Evolutionary conservation across 1,140 invertebrate species (phyloP).

Genomic region (Drosophila azteca): DNA sequence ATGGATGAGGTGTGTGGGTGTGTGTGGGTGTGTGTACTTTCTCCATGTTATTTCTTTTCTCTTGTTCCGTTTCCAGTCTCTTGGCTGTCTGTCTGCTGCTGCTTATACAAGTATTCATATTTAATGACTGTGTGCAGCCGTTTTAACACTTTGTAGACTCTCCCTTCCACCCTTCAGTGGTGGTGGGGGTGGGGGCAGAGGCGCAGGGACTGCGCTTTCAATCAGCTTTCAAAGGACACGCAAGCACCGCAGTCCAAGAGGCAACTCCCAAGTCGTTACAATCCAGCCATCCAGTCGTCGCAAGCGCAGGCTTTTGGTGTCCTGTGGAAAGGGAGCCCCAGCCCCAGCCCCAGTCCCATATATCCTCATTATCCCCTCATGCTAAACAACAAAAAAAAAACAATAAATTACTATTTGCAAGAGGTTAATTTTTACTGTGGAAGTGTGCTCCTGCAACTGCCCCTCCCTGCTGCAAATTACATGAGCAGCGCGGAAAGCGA

Average conservation of each 20-base stretch:
- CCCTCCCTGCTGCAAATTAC: constrained; percentile 61
- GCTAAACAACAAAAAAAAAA: constrained; percentile 56
- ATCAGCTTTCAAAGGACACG: constrained; percentile 64
- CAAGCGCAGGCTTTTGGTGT: constrained; percentile 42
- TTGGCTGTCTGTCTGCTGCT: constrained; percentile 39
- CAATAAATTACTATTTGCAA: constrained; percentile 81
- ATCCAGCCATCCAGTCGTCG: constrained; percentile 29
- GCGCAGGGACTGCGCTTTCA: constrained; percentile 56
- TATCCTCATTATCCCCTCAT: constrained; percentile 75
- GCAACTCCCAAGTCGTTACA: constrained; percentile 57
- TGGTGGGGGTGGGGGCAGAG: too few species aligned
- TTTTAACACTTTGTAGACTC: constrained; percentile 78
- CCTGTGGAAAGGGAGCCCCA: neutral
- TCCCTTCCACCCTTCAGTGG: constrained; percentile 6
- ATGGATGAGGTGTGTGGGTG: constrained; percentile 2
- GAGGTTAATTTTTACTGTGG: constrained; percentile 74
- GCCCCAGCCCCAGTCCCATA: constrained; percentile 22
- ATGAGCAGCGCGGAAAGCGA: constrained; percentile 38
- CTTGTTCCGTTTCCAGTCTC: neutral
- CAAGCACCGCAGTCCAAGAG: constrained; percentile 37
- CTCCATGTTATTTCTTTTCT: neutral
- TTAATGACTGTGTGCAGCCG: constrained; percentile 75
- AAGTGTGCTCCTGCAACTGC: constrained; percentile 30
- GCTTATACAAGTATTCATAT: constrained; percentile 74
- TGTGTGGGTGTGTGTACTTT: neutral